phyloP scores from a whole-genome alignment of 2,113 vertebrate species.

The Ictidomys tridecemlineatus region DNA sequence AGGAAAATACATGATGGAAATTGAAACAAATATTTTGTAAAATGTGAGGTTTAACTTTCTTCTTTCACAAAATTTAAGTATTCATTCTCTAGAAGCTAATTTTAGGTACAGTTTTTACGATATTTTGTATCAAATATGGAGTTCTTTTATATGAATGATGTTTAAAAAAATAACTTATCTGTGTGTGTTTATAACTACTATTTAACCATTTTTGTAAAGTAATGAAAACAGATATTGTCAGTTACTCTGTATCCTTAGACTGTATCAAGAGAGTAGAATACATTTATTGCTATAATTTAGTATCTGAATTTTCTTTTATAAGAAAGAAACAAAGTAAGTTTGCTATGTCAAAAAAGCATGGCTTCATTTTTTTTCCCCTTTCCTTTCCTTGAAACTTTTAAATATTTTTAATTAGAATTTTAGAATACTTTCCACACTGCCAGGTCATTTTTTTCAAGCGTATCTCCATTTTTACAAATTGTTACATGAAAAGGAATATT shows the following conservation, averaged over 20 bases:
- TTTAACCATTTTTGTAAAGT: background rate
- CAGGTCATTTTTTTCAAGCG: background rate
- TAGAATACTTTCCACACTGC: background rate
- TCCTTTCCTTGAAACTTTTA: background rate
- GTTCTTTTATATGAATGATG: background rate
- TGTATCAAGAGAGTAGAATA: background rate
- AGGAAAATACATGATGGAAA: background rate
- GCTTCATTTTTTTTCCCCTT: background rate
- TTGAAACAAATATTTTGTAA: slow-evolving; percentile 16
- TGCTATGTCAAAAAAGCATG: slow-evolving; percentile 18
- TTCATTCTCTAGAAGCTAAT: background rate
- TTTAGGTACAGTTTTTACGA: background rate
- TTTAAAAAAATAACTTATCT: background rate
- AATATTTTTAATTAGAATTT: slow-evolving; percentile 50
- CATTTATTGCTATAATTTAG: slow-evolving; percentile 30
- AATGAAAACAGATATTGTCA: slow-evolving; percentile 21
- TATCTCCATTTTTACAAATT: slow-evolving; percentile 41
- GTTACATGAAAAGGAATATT: background rate
- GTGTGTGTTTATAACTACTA: background rate
- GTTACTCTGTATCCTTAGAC: background rate
- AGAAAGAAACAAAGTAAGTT: slow-evolving; percentile 22
- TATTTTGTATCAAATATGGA: background rate
- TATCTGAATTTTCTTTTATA: slow-evolving; percentile 42
- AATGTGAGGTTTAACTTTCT: slow-evolving; percentile 6
- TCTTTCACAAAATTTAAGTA: slow-evolving; percentile 10